Evolutionary conservation across 1,140 invertebrate species (phyloP), one percentile per base, ranked within the genome.

Genomic region (Drosophila repletoides): DNA sequence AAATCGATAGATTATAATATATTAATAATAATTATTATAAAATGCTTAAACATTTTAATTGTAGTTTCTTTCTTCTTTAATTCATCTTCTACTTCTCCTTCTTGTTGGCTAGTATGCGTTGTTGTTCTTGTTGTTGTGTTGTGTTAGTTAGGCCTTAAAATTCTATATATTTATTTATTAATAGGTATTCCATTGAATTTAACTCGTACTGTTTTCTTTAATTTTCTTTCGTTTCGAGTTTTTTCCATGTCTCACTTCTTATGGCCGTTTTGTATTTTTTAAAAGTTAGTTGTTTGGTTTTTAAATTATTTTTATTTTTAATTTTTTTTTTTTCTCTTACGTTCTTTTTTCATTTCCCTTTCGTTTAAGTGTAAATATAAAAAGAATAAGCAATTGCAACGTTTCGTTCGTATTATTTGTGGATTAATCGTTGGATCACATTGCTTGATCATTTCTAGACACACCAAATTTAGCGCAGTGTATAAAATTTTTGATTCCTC

Each of bases 21-120:
- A 9, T 29, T 28, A 38, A 71, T 66, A 55, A 46, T 43, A 41
- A 38, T 68, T 53, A 66, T 38, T 10, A 56, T 64, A 70, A 69
- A 81, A 76, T 76, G 72, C 49, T 40, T 34, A 22, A 51, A 41
- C 29, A 28, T 26, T 28, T 24, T 64, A 38, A 14, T 14, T 64
- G 29, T 51, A 53, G 56, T 52, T 61, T 51, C 7, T 28, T 59
- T 19, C 6, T 40, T 51, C 45, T 40, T 31, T 22, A 31, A 17
- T 12, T n/a, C n/a, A 6, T 28, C 15, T 41, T 67, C 24, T 22
- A 72, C 15, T 49, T 60, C 26, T 67, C 70, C 55, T 31, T 63
- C 31, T 48, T 68, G 68, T 76, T 77, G 76, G 76, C 76, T 81
- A 81, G 76, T 81, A 81, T 83, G 72, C 73, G 76, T 80, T 80